These are phyloP conservation scores for Boleophthalmus pectinirostris DNA, from an alignment of 2,113 vertebrate species.

Conservation along the genomic window DNA sequence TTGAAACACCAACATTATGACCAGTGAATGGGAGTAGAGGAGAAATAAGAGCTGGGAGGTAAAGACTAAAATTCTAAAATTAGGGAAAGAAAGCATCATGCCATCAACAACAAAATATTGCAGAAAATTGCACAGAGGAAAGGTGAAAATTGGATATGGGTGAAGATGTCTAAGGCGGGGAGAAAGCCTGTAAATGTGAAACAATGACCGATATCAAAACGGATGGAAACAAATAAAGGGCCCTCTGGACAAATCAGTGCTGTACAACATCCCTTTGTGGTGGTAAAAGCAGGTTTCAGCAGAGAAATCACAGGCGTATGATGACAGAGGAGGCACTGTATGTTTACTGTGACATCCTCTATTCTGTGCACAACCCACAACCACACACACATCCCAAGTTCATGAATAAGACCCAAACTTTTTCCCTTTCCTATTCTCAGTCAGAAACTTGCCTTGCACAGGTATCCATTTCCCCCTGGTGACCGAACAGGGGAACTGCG, in stretches of 20 bases:
- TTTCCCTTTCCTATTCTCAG: slow-evolving; percentile 55
- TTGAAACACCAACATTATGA: slow-evolving; percentile 48
- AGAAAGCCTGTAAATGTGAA: slow-evolving; percentile 63
- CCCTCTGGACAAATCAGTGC: slow-evolving; percentile 55
- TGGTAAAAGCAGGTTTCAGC: slow-evolving; percentile 59
- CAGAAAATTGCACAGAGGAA: slow-evolving; percentile 70
- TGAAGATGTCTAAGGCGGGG: slow-evolving; percentile 49
- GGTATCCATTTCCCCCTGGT: slow-evolving; percentile 83
- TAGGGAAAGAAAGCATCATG: slow-evolving; percentile 65
- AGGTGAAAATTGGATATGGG: slow-evolving; percentile 71
- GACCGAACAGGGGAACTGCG: slow-evolving; percentile 74
- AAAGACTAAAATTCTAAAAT: slow-evolving; percentile 37
- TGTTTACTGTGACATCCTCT: slow-evolving; percentile 32
- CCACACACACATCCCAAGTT: slow-evolving; percentile 30
- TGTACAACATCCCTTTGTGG: slow-evolving; percentile 60
- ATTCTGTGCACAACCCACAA: slow-evolving; percentile 14
- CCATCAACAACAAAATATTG: slow-evolving; percentile 73
- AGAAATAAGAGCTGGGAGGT: slow-evolving; percentile 43
- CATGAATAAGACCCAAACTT: slow-evolving; percentile 43
- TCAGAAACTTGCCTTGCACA: slow-evolving; percentile 71
- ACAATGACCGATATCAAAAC: slow-evolving; percentile 64
- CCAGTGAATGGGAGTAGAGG: slow-evolving; percentile 22
- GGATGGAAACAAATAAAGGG: slow-evolving; percentile 58
- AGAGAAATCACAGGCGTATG: slow-evolving; percentile 64
- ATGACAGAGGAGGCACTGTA: slow-evolving; percentile 38